phyloP scores from a whole-genome alignment of 2,888 invertebrate genomes.

The Orthosia gracilis region DNA sequence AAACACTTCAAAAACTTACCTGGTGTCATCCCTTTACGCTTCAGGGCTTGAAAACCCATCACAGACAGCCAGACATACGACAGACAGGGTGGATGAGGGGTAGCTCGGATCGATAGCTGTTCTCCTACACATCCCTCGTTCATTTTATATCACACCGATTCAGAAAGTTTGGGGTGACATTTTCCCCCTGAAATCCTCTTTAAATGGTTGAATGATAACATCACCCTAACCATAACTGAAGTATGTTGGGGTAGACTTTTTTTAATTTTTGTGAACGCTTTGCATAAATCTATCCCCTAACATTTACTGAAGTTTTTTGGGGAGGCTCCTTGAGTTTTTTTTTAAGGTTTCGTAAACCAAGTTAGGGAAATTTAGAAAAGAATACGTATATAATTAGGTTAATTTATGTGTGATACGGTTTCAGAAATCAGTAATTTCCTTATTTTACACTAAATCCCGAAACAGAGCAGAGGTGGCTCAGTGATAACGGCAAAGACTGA shows the following conservation, averaged over 20 bases:
- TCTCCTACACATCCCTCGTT: constrained; percentile 16
- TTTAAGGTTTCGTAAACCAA: too few relatives aligned
- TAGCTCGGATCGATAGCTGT: constrained; percentile 35
- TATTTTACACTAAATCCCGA: too few relatives aligned
- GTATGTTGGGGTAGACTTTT: constrained; percentile 19
- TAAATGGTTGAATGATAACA: constrained; percentile 23
- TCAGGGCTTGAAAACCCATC: background rate
- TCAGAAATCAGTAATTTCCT: too few relatives aligned
- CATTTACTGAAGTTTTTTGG: background rate
- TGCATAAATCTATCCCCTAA: background rate
- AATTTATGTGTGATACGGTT: too few relatives aligned
- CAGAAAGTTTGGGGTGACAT: background rate
- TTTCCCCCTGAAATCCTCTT: constrained; percentile 9
- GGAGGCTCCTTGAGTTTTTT: background rate
- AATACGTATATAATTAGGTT: too few relatives aligned
- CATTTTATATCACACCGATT: constrained; percentile 29
- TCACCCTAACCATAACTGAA: constrained; percentile 12
- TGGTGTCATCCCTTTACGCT: background rate
- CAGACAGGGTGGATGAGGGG: constrained; percentile 43
- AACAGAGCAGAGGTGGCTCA: background rate
- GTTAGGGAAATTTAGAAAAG: too few relatives aligned
- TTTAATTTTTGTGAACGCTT: background rate
- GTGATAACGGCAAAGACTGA: background rate
- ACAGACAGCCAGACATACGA: constrained; percentile 31
- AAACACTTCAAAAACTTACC: background rate